Evolutionary conservation across 37 sponge, comb jelly and placozoan species (phyloP).

Genomic region (Axinella damicornis): DNA sequence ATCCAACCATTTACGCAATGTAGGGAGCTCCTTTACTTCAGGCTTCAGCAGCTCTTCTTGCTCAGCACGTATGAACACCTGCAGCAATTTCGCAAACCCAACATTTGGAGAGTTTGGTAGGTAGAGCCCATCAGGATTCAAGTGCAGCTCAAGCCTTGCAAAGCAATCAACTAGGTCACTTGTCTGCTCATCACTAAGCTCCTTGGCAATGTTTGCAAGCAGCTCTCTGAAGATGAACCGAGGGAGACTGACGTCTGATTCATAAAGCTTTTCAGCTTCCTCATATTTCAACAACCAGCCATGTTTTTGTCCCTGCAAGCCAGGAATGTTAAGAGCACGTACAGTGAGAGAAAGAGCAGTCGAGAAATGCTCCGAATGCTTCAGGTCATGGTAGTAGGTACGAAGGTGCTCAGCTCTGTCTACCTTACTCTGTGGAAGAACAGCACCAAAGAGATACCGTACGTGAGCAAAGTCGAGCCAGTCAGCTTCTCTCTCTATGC

Average conservation of each 20-base stretch:
- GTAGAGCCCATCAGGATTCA: neutral
- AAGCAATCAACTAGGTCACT: neutral
- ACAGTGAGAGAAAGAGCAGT: constrained; percentile 14
- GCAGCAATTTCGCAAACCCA: neutral
- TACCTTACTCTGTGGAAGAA: neutral
- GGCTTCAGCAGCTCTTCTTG: neutral
- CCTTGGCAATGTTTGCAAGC: neutral
- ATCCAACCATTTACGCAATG: neutral
- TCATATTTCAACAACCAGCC: neutral
- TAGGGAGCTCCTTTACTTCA: neutral
- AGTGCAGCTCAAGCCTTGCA: neutral
- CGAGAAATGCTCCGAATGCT: constrained; percentile 8
- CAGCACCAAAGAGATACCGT: neutral
- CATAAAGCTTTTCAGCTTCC: neutral
- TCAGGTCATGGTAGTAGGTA: neutral
- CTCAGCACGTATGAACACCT: neutral
- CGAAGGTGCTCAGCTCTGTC: neutral
- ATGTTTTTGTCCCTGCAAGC: neutral
- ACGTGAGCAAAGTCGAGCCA: no score
- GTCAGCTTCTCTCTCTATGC: no score
- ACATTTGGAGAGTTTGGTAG: neutral
- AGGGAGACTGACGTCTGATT: neutral
- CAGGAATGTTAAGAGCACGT: neutral
- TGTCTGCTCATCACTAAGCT: neutral
- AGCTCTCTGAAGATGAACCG: neutral